These are phyloP conservation scores for Diorhabda sublineata DNA, from an alignment of 1,140 invertebrate species.

Conservation along the genomic window DNA sequence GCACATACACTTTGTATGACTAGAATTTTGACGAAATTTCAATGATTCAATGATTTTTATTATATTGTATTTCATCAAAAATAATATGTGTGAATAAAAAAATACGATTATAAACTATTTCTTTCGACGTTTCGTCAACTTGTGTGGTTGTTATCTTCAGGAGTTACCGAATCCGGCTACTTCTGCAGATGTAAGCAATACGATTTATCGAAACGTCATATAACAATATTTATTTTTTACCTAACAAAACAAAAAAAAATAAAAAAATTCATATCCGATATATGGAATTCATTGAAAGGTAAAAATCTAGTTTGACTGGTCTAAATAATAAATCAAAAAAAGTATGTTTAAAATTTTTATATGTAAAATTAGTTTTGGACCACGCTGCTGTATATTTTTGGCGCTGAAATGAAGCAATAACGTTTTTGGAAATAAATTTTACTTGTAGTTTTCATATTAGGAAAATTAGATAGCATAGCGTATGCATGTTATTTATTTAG, in stretches of 20 bases:
- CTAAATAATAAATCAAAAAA: too few species aligned
- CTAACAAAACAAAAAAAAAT: too few species aligned
- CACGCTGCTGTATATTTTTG: slow-evolving; percentile 1
- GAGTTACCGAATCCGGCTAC: too few species aligned
- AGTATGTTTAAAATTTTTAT: too few species aligned
- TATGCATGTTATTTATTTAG: slow-evolving; percentile 44
- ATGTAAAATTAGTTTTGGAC: background rate
- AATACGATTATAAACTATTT: too few species aligned
- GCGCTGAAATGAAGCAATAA: slow-evolving; percentile 5
- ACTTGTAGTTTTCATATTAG: slow-evolving; percentile 19
- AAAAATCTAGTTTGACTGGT: background rate
- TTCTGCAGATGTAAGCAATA: too few species aligned
- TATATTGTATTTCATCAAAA: too few species aligned
- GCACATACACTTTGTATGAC: background rate
- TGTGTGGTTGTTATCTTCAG: too few species aligned
- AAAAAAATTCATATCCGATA: background rate
- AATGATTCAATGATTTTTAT: background rate
- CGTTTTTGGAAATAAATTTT: background rate
- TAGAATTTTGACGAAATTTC: slow-evolving; percentile 6
- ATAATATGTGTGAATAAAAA: too few species aligned
- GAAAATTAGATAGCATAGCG: slow-evolving; percentile 37
- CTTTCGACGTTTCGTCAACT: too few species aligned
- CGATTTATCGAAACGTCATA: too few species aligned
- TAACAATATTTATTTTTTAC: too few species aligned
- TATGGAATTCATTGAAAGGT: background rate